These are phyloP conservation scores for Panurus biarmicus DNA, from an alignment of 2,113 vertebrate genomes.

Conservation along the genomic window DNA sequence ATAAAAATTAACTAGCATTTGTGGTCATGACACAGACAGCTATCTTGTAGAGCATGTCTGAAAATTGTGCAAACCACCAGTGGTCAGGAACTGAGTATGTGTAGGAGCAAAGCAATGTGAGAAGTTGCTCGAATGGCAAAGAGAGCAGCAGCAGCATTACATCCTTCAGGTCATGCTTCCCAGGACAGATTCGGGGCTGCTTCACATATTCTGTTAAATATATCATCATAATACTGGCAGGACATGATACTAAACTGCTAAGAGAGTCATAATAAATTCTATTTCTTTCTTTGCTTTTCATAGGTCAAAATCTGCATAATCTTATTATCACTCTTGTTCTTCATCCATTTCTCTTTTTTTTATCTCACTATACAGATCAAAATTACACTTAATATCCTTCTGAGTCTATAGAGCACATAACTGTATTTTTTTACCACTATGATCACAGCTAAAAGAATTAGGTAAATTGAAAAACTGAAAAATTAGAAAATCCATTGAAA, in stretches of 20 bases:
- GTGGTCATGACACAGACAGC: fast-evolving
- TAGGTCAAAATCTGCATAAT: neutral
- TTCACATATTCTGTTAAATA: neutral
- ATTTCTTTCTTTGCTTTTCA: neutral
- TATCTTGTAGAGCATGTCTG: neutral
- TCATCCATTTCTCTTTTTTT: neutral
- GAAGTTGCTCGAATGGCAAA: neutral
- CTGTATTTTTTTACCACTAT: neutral
- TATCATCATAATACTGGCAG: neutral
- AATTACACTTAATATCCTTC: neutral
- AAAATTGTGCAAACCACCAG: neutral
- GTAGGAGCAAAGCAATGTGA: neutral
- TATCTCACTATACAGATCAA: neutral
- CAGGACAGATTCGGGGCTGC: neutral
- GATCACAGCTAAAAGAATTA: neutral
- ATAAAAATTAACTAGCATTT: neutral
- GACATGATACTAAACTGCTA: neutral
- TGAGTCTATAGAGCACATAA: neutral
- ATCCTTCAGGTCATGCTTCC: neutral
- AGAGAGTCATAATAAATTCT: neutral
- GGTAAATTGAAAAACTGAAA: neutral
- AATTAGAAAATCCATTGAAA: neutral
- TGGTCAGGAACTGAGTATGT: neutral
- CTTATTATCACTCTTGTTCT: neutral
- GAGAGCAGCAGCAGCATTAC: neutral